These are phyloP conservation scores for Drosophila asahinai DNA, from an alignment of 1,140 invertebrate species.

Conservation along the genomic window DNA sequence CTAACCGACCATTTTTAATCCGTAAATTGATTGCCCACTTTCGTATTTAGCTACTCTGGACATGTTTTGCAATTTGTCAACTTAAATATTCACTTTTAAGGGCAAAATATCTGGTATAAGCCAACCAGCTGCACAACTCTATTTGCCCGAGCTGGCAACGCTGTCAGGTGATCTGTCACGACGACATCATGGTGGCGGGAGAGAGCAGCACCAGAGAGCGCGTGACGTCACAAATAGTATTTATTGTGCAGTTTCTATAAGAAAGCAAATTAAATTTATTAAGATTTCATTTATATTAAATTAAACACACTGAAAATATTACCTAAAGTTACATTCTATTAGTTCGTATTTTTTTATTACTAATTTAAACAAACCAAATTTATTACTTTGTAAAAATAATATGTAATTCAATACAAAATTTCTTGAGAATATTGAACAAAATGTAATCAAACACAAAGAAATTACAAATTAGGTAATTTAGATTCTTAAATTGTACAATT, in stretches of 20 bases:
- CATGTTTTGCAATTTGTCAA: constrained; percentile 12
- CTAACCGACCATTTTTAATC: background rate
- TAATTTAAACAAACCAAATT: no score
- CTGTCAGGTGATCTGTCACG: constrained; percentile 32
- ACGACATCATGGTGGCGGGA: constrained; percentile 18
- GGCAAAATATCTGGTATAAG: constrained; percentile 33
- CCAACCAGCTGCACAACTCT: constrained; percentile 55
- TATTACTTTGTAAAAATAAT: no score
- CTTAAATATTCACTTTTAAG: constrained; percentile 13
- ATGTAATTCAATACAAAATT: no score
- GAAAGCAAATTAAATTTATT: no score
- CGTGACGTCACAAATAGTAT: constrained; percentile 33
- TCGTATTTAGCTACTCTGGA: constrained; percentile 32
- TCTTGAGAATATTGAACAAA: no score
- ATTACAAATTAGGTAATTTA: background rate
- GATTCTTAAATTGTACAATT: fast-evolving
- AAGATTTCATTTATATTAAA: no score
- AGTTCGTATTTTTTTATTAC: background rate
- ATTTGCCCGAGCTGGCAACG: constrained; percentile 43
- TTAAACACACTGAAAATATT: no score
- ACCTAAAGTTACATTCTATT: background rate
- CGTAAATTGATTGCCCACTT: background rate
- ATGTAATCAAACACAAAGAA: background rate
- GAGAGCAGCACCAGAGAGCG: background rate
- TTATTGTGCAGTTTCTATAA: background rate